phyloP scores from a whole-genome alignment of 2,888 invertebrate species.

The Anoncus sp. region DNA sequence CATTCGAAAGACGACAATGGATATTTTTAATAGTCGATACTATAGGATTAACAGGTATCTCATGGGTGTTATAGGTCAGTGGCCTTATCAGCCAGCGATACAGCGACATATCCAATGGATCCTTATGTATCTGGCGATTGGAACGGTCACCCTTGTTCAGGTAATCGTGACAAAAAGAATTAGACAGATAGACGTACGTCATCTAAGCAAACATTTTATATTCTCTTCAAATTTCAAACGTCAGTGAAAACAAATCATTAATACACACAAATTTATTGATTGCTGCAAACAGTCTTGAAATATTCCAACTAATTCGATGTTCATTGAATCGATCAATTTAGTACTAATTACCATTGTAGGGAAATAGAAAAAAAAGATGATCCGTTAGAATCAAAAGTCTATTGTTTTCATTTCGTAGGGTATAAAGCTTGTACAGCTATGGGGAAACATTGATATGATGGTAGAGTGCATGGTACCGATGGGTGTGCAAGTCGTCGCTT shows the following conservation, averaged over 20 bases:
- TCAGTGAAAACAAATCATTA: no score
- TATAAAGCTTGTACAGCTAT: slow-evolving; percentile 38
- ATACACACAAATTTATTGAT: no score
- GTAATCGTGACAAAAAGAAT: slow-evolving; percentile 5
- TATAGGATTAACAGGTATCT: slow-evolving; percentile 46
- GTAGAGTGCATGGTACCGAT: slow-evolving; percentile 59
- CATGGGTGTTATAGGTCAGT: slow-evolving; percentile 43
- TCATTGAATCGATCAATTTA: no score
- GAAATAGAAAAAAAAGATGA: no score
- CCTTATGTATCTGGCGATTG: slow-evolving; percentile 27
- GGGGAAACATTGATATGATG: slow-evolving; percentile 52
- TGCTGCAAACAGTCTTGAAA: no score
- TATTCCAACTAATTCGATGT: no score
- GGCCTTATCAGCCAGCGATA: slow-evolving; percentile 55
- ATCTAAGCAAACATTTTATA: no score
- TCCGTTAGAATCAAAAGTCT: neutral
- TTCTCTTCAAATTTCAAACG: no score
- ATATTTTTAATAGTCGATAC: slow-evolving; percentile 48
- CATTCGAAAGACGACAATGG: slow-evolving; percentile 41
- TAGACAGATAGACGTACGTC: no score
- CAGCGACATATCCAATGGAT: slow-evolving; percentile 39
- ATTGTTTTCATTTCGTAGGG: slow-evolving; percentile 27
- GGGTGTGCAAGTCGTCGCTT: slow-evolving; percentile 49
- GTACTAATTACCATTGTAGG: no score
- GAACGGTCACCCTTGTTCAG: slow-evolving; percentile 42